These are phyloP conservation scores for Araneus ventricosus DNA, from an alignment of 1,140 invertebrate genomes.

Conservation along the genomic window DNA sequence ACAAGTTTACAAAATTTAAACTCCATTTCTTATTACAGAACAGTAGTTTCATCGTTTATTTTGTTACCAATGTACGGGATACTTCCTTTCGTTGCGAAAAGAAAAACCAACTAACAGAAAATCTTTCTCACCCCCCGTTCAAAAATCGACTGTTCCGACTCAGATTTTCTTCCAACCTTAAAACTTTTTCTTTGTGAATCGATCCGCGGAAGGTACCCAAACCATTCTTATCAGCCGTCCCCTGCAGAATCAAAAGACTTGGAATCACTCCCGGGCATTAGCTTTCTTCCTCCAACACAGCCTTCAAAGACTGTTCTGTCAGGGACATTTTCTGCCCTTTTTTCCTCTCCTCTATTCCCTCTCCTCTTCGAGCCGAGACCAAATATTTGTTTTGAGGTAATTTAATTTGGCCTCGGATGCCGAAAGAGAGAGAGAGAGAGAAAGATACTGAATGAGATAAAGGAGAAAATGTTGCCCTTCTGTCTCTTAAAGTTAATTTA, in stretches of 20 bases:
- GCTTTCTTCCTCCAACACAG: background rate
- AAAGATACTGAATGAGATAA: background rate
- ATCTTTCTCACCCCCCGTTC: background rate
- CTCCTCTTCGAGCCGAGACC: background rate
- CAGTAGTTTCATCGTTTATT: too few species aligned
- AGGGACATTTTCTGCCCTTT: background rate
- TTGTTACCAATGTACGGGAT: too few species aligned
- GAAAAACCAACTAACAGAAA: background rate
- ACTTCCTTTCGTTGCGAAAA: background rate
- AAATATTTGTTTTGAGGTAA: slow-evolving; percentile 12
- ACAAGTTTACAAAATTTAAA: too few species aligned
- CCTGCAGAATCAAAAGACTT: background rate
- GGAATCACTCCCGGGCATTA: background rate
- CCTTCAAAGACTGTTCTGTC: background rate
- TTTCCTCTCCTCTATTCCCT: background rate
- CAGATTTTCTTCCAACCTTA: background rate
- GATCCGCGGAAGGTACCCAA: background rate
- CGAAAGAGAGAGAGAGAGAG: background rate
- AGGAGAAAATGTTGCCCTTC: background rate
- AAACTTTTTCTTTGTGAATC: background rate
- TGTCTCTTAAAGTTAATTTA: background rate
- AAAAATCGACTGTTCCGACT: background rate
- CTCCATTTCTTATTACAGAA: too few species aligned
- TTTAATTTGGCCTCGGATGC: background rate
- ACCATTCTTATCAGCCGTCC: background rate